Evolutionary conservation across 1,140 invertebrate species (phyloP).

Genomic region (Nasonia giraulti): DNA sequence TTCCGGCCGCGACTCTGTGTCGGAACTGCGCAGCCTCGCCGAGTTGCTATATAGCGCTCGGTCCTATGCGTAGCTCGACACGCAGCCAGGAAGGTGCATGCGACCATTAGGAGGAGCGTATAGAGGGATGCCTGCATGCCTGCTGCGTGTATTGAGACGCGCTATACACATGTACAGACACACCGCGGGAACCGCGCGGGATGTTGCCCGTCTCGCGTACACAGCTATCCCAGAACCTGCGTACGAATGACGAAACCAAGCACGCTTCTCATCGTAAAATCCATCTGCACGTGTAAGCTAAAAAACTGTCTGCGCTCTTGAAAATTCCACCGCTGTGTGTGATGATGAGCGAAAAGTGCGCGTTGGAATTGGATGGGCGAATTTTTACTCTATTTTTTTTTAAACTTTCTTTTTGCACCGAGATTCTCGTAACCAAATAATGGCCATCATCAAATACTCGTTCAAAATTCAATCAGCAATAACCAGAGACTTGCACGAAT

Average conservation of each 20-base stretch:
- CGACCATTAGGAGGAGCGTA: background rate
- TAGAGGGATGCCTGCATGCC: background rate
- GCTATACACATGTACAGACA: background rate
- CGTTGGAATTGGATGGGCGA: background rate
- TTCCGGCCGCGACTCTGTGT: background rate
- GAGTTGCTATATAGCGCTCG: background rate
- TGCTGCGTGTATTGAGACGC: background rate
- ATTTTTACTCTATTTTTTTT: background rate
- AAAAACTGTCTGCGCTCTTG: background rate
- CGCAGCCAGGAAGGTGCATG: background rate
- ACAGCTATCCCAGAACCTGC: background rate
- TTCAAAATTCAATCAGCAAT: background rate
- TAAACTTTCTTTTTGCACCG: too few relatives aligned
- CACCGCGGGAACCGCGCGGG: background rate
- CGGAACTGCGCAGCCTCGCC: background rate
- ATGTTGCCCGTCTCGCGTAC: background rate
- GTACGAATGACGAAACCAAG: background rate
- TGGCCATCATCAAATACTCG: background rate
- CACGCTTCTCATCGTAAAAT: background rate
- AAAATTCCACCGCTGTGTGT: background rate
- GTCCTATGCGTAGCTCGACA: background rate
- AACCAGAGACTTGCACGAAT: background rate
- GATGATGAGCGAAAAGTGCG: background rate
- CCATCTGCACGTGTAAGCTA: background rate
- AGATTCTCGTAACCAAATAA: background rate